phyloP scores from a whole-genome alignment of 2,113 vertebrate species.

The Chunga burmeisteri region DNA sequence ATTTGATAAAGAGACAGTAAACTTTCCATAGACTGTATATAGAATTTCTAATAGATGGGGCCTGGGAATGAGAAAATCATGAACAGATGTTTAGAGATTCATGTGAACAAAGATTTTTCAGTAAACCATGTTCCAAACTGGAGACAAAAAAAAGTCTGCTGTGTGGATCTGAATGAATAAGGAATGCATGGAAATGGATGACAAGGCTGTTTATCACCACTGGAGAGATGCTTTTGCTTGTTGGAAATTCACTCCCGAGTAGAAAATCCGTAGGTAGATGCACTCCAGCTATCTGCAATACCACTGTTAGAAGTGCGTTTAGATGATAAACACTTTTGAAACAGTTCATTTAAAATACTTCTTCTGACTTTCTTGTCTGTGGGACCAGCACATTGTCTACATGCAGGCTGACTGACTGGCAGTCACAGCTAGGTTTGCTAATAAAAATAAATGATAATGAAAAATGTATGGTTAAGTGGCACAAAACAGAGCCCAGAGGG shows the following conservation, averaged over 20 bases:
- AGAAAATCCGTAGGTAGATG: not conserved
- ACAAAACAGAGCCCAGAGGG: not conserved
- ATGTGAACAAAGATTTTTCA: not conserved
- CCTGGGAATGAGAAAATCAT: not conserved
- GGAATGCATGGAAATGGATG: not conserved
- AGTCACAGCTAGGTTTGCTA: not conserved
- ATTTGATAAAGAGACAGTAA: not conserved
- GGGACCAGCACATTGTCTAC: not conserved
- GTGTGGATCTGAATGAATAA: not conserved
- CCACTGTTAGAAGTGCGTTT: not conserved
- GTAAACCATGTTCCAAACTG: not conserved
- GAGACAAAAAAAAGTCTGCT: not conserved
- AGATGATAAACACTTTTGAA: not conserved
- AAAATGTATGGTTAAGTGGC: not conserved
- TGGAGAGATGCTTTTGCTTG: not conserved
- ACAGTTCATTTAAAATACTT: constrained; percentile 11
- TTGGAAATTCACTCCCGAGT: not conserved
- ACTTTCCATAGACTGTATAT: not conserved
- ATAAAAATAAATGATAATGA: constrained; percentile 11
- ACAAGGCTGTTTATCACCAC: not conserved
- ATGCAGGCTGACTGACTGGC: not conserved
- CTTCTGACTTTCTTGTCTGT: not conserved
- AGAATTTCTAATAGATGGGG: not conserved
- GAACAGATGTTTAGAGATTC: constrained; percentile 20
- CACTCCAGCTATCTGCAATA: not conserved